Evolutionary conservation across 1,140 invertebrate genomes (phyloP), one percentile per base, ranked within the genome.

Genomic region (Diorhabda sublineata): DNA sequence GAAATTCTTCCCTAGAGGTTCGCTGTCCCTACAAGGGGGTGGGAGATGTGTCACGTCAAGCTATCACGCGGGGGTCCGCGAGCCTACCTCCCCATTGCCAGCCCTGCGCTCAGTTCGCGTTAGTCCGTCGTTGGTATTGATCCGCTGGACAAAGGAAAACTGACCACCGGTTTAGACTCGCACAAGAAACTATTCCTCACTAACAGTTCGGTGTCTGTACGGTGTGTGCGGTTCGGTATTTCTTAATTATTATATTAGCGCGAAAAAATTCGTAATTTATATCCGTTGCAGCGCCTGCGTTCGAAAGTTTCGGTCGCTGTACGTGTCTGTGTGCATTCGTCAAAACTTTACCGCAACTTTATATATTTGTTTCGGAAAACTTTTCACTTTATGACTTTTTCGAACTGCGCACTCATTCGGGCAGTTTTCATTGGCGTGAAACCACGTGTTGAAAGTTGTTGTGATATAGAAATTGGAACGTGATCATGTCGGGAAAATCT

Each of bases 131-230:
- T 61, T 64, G 67, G 79, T 81, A 81, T 81, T 79, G 80, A 81
- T 81, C 79, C 71, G 61, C 74, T 68, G 80, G 79, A 81, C 80
- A 81, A 81, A 81, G 80, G 78, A 81, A 26, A 74, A 80, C 76
- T 79, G 79, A 80, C 78, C 78, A 81, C 66, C 76, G 74, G 73
- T 75, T 69, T 62, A 64, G 60, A 69, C 66, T 72, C 72, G 26
- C 26, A 71, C 75, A 79, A 77, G 77, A 79, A 79, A 77, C 72
- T 74, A 74, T 70, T 75, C 70, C 68, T 60, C 67, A 60, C 69
- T 70, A 64, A 68, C 60, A 61, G 58, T 52, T 74, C 69, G 67
- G 52, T 26, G 26, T 67, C 61, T 45, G 70, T 66, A 56, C 68
- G 66, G 68, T 44, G 57, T 45, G 57, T 11, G n/a, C 57, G 68